These are phyloP conservation scores for Notiomystis cincta DNA, from an alignment of 2,113 vertebrate genomes.

Conservation along the genomic window DNA sequence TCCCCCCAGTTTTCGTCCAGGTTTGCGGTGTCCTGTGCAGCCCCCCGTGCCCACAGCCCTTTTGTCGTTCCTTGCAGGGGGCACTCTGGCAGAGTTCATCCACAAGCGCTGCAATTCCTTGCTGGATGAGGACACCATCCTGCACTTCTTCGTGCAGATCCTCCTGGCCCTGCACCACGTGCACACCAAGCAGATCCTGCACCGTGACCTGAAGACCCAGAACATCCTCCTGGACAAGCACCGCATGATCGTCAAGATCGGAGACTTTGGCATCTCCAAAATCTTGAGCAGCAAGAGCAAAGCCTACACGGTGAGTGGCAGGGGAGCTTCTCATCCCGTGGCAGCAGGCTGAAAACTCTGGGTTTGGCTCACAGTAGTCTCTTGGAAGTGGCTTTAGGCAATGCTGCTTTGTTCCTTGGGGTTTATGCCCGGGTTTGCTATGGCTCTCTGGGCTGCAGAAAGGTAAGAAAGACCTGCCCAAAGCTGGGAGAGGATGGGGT, in stretches of 20 bases:
- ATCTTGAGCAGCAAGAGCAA: slow-evolving; percentile 99
- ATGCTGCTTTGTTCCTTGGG: neutral
- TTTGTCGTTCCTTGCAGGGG: slow-evolving; percentile 72
- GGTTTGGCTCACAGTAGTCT: neutral
- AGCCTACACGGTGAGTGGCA: slow-evolving; percentile 87
- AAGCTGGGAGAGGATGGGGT: neutral
- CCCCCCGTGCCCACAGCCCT: neutral
- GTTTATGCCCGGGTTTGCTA: neutral
- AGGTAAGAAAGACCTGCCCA: neutral
- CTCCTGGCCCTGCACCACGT: slow-evolving; percentile 93
- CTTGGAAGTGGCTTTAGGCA: neutral
- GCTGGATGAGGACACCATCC: slow-evolving; percentile 94
- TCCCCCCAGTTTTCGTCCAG: fast-evolving
- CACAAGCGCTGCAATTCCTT: slow-evolving; percentile 96
- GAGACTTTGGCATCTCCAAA: slow-evolving; percentile 98
- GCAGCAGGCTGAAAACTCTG: neutral
- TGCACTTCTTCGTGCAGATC: slow-evolving; percentile 98
- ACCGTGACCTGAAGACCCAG: slow-evolving; percentile 97
- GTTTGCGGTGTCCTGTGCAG: neutral
- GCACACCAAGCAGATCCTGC: slow-evolving; percentile 95
- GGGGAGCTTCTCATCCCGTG: neutral
- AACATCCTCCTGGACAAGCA: slow-evolving; percentile 98
- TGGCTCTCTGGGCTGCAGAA: neutral
- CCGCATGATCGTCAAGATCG: slow-evolving; percentile 95
- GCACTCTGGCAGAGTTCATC: slow-evolving; percentile 94